Percentiles rank a stretch among this genome's conserved stretches.
phyloP scores from a whole-genome alignment of 2,888 invertebrate genomes.

The Polylopha cassiicola region DNA sequence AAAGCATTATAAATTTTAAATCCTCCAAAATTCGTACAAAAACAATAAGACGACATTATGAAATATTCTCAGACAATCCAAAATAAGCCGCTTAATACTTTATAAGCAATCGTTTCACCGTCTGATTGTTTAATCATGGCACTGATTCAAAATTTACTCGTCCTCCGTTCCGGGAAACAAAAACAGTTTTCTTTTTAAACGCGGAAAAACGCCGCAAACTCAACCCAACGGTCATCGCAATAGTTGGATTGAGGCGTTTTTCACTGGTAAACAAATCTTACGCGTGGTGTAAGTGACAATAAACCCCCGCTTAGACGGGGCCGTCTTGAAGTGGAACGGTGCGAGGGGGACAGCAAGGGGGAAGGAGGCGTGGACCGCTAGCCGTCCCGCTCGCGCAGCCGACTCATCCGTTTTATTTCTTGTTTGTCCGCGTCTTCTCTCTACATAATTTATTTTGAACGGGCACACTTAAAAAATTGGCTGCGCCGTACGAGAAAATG shows the following conservation, averaged over 20 bases:
- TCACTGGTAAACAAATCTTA: slow-evolving; percentile 57
- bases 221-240: slow-evolving; percentile 30
- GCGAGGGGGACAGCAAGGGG: slow-evolving; percentile 29
- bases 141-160: slow-evolving; percentile 65
- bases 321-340: slow-evolving; percentile 71
- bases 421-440: slow-evolving; percentile 64
- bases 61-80: slow-evolving; percentile 55
- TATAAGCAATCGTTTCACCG: slow-evolving; percentile 65
- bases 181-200: slow-evolving; percentile 28
- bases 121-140: slow-evolving; percentile 67
- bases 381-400: slow-evolving; percentile 50
- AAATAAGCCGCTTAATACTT: slow-evolving; percentile 65
- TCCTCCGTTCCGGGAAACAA: slow-evolving; percentile 44
- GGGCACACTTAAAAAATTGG: slow-evolving; percentile 75
- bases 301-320: slow-evolving; percentile 72
- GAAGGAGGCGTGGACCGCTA: slow-evolving; percentile 43
- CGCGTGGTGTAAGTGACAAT: slow-evolving; percentile 73
- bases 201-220: slow-evolving; percentile 26
- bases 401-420: slow-evolving; percentile 66
- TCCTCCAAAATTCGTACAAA: slow-evolving; percentile 35
- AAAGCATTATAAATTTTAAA: too few species aligned
- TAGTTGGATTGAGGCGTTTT: slow-evolving; percentile 37
- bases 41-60: slow-evolving; percentile 46
- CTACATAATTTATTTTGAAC: slow-evolving; percentile 75
- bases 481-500: slow-evolving; percentile 58